These are phyloP conservation scores for Cebidichthys violaceus DNA, from an alignment of 2,113 vertebrate genomes.

Conservation along the genomic window DNA sequence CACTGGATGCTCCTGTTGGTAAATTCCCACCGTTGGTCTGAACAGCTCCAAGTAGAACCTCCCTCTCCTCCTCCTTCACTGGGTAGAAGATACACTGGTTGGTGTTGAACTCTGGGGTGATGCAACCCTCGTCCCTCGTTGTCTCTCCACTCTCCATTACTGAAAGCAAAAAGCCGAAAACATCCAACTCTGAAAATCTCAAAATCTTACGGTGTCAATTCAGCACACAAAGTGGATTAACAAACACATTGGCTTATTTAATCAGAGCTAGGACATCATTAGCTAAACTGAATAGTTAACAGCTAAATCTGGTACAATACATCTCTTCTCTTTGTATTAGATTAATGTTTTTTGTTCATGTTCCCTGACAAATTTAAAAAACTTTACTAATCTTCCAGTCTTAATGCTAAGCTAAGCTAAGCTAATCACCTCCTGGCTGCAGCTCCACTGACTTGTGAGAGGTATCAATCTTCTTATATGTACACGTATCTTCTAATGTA, in stretches of 20 bases:
- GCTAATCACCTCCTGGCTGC: neutral
- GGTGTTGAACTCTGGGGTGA: slow-evolving; percentile 63
- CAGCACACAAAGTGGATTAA: neutral
- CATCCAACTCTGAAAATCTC: neutral
- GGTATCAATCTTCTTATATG: neutral
- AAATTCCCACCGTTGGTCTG: slow-evolving; percentile 40
- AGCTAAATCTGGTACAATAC: neutral
- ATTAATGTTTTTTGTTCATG: neutral
- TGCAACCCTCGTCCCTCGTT: slow-evolving; percentile 31
- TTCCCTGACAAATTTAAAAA: neutral
- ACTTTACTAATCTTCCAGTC: neutral
- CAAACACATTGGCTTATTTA: neutral
- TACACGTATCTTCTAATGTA: neutral
- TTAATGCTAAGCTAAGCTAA: neutral
- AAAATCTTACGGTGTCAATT: neutral
- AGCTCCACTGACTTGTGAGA: neutral
- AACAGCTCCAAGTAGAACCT: slow-evolving; percentile 71
- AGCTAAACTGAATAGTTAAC: neutral
- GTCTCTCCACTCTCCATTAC: slow-evolving; percentile 51
- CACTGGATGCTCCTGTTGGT: slow-evolving; percentile 19
- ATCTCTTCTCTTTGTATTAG: neutral
- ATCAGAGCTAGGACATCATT: neutral
- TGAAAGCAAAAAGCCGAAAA: slow-evolving; percentile 36
- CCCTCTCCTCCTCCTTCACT: slow-evolving; percentile 83
- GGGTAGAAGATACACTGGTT: slow-evolving; percentile 85